Evolutionary conservation across 1,140 invertebrate species (phyloP), one percentile per base, ranked within the genome.

Genomic region (Ooceraea biroi): DNA sequence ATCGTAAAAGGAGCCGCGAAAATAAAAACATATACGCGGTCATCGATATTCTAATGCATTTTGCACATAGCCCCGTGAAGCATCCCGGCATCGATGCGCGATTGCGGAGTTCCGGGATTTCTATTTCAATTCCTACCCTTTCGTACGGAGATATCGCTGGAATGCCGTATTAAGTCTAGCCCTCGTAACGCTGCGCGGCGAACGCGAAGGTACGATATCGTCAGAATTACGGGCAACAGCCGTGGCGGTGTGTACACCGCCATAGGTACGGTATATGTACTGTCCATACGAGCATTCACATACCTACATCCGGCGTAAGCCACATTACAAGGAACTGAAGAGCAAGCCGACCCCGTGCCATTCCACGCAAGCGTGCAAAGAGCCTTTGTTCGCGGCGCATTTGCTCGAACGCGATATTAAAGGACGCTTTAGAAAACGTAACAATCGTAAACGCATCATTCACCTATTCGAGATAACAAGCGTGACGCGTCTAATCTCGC

Each of bases 331-430:
- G 76, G 61, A 88, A 88, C 68, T 58, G 74, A 83, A 77, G 76
- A 83, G 82, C 82, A 82, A 88, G 55, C 52, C 61, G 30, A 63
- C 55, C 73, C 58, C 74, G 65, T 22, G 57, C 85, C 84, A 61
- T 82, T 86, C 41, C 52, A 61, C 10, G 73, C 63, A 71, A 10
- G 50, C 84, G 71, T 78, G 71, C 63, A 68, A 87, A 87, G 80
- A 65, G 55, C 85, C 86, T 88, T 88, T 87, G 86, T 88, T 88
- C 80, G 65, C 36, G 36, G 36, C 65, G 76, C 65, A 71, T 69
- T 80, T 57, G 65, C 65, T 22, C 65, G 36, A 69, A n/a, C 22
- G 76, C 65, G n/a, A 80, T 80, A 71, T 80, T 80, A 80, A 80
- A 80, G 36, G 76, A 80, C 46, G 65, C 76, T 80, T 57, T 58